Percentiles rank a stretch among this genome's conserved stretches.
phyloP scores from a whole-genome alignment of 2,797 vertebrate genomes.

The Cygnus olor region DNA sequence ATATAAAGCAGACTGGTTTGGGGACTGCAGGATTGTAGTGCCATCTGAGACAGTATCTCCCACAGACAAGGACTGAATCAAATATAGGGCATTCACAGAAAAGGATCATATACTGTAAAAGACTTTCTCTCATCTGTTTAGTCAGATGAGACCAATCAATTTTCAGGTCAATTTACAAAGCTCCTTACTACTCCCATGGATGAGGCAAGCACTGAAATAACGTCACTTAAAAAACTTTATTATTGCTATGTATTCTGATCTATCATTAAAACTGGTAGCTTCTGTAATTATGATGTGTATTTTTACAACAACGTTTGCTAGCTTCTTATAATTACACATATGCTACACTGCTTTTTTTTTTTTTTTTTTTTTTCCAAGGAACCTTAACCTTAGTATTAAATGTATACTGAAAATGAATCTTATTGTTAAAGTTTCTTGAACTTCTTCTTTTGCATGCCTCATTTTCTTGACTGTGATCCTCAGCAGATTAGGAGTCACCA shows the following conservation, averaged over 20 bases:
- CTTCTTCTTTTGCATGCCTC: not conserved
- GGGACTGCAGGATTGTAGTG: not conserved
- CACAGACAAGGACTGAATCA: not conserved
- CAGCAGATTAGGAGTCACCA: not conserved
- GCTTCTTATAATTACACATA: not conserved
- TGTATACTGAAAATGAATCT: not conserved
- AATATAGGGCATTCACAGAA: not conserved
- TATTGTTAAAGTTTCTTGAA: not conserved
- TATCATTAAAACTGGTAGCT: not conserved
- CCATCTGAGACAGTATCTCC: not conserved
- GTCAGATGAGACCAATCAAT: not conserved
- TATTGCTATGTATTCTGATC: not conserved
- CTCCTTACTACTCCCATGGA: not conserved
- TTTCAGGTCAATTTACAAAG: slow-evolving; percentile 8
- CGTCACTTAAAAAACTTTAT: not conserved
- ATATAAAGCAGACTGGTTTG: not conserved
- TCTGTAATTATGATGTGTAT: not conserved
- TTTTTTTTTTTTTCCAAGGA: not conserved
- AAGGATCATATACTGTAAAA: not conserved
- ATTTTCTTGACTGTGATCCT: not conserved
- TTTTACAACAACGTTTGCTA: not conserved
- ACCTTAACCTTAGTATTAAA: not conserved
- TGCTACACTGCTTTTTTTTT: not conserved
- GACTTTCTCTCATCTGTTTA: not conserved
- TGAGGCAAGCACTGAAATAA: not conserved